Evolutionary conservation across 1,140 invertebrate species (phyloP).

Genomic region (silkworm (Bombyx mori)): ASM3026992v2 NC_085121.1:15376501-15377000

Average conservation of each 20-base stretch:
- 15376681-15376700: slow-evolving; percentile 87
- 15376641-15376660: slow-evolving; percentile 90
- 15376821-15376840: neutral
- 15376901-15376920: too few species aligned
- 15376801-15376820: slow-evolving; percentile 2
- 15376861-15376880: too few species aligned
- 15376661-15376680: slow-evolving; percentile 87
- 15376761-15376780: slow-evolving; percentile 92
- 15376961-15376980: too few species aligned
- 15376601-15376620: slow-evolving; percentile 90
- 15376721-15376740: slow-evolving; percentile 90
- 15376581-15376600: slow-evolving; percentile 88
- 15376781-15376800: slow-evolving; percentile 92
- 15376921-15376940: too few species aligned
- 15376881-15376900: too few species aligned
- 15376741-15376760: slow-evolving; percentile 90
- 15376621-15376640: slow-evolving; percentile 93
- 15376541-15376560: too few species aligned
- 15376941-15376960: too few species aligned
- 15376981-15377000: too few species aligned
- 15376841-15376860: too few species aligned
- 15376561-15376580: too few species aligned
- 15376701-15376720: slow-evolving; percentile 92
- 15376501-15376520: too few species aligned
- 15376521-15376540: too few species aligned